These are phyloP conservation scores for Saccopteryx bilineata DNA, from an alignment of 2,113 vertebrate genomes.

Conservation along the genomic window DNA sequence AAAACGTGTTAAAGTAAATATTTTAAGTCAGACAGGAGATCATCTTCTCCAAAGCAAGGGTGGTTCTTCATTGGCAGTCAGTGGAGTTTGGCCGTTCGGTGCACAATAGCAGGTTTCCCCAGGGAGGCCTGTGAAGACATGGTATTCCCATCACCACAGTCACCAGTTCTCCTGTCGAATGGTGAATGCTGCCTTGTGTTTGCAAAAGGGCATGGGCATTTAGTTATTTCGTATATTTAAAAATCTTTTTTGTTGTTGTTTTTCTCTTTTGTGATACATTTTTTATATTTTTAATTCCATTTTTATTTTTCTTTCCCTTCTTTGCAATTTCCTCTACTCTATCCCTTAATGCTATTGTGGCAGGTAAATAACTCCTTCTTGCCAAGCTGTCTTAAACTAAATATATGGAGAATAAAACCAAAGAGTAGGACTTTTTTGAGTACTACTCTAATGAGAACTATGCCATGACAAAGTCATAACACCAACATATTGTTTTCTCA, in stretches of 20 bases:
- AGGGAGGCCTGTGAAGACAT: constrained; percentile 53
- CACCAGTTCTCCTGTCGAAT: neutral
- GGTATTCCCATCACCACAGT: constrained; percentile 58
- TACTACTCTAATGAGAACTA: constrained; percentile 70
- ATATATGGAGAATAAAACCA: neutral
- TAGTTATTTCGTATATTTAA: constrained; percentile 81
- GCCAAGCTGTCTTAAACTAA: neutral
- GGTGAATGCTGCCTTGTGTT: constrained; percentile 64
- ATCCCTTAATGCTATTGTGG: neutral
- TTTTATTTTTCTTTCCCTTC: neutral
- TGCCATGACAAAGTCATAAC: constrained; percentile 68
- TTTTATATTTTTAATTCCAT: constrained; percentile 49
- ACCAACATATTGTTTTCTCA: constrained; percentile 80
- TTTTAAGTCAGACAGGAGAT: constrained; percentile 24
- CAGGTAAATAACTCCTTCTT: constrained; percentile 10
- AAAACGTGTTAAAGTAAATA: constrained; percentile 16
- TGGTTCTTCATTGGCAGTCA: constrained; percentile 70
- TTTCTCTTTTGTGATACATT: constrained; percentile 68
- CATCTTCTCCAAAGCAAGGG: constrained; percentile 49
- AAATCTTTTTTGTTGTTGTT: constrained; percentile 49
- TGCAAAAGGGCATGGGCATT: constrained; percentile 73
- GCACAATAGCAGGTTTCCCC: constrained; percentile 32
- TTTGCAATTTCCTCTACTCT: neutral
- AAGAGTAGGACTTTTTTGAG: constrained; percentile 54
- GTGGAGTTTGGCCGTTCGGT: neutral